A percentile compares a stretch with the other conserved stretches of the same genome.
Evolutionary conservation across 2,797 vertebrate species (phyloP).

Genomic region (Phataginus tetradactyla): DNA sequence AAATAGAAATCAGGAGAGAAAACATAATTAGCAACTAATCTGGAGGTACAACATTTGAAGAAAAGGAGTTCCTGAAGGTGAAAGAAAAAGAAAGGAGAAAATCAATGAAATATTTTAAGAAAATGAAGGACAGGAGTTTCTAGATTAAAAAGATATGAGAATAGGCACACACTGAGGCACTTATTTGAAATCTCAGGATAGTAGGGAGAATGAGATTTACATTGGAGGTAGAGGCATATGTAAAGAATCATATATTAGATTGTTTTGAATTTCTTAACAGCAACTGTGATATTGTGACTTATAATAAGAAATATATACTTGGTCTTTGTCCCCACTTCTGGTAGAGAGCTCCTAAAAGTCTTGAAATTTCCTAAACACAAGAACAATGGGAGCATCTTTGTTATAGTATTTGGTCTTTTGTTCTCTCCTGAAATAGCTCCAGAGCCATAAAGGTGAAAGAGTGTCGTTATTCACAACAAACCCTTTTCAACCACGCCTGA

Average conservation of each 20-base stretch:
- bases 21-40: background rate
- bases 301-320: background rate
- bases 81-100: background rate
- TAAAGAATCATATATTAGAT: slow-evolving; percentile 6
- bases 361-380: background rate
- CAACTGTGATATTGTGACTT: background rate
- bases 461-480: background rate
- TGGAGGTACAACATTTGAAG: background rate
- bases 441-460: background rate
- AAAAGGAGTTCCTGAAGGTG: background rate
- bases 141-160: slow-evolving; percentile 27
- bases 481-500: background rate
- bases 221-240: background rate
- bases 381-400: background rate
- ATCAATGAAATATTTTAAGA: slow-evolving; percentile 14
- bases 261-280: background rate
- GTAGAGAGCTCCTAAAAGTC: background rate
- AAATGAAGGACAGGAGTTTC: background rate
- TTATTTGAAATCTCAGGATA: slow-evolving; percentile 1
- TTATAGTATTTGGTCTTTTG: background rate
- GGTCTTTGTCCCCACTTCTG: background rate
- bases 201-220: background rate
- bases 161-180: background rate
- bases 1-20: background rate
- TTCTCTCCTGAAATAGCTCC: background rate